These are phyloP conservation scores for Ochropleura plecta DNA, from an alignment of 2,888 invertebrate species.

Conservation along the genomic window DNA sequence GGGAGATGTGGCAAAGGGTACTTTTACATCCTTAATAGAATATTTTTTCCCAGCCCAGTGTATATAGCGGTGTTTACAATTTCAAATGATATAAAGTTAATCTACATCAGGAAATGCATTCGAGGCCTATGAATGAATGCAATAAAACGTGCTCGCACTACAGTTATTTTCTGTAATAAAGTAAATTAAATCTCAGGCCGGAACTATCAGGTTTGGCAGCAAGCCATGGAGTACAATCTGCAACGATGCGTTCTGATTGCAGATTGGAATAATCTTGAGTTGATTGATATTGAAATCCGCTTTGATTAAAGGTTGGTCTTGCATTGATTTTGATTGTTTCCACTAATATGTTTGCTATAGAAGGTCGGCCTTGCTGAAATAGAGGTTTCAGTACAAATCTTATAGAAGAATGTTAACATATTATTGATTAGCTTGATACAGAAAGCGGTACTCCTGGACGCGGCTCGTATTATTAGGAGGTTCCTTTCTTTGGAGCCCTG, in stretches of 20 bases:
- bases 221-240: conserved; percentile 32
- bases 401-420: neutral
- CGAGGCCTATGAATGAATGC: conserved; percentile 6
- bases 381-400: neutral
- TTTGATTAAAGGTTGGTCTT: neutral
- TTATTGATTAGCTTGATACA: neutral
- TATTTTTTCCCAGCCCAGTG: conserved; percentile 8
- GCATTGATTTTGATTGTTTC: neutral
- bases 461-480: no score
- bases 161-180: conserved; percentile 37
- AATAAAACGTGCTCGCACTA: conserved; percentile 23
- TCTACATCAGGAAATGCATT: conserved; percentile 37
- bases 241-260: conserved; percentile 12
- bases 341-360: neutral
- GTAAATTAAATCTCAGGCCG: conserved; percentile 40
- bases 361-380: neutral
- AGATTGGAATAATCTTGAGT: conserved; percentile 28
- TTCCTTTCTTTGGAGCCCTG: no score
- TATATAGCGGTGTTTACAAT: neutral
- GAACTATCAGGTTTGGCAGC: conserved; percentile 59
- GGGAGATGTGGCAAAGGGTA: no score
- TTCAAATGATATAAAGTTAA: conserved; percentile 9
- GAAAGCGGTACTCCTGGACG: no score
- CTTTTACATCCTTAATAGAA: neutral
- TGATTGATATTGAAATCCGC: conserved; percentile 34